A percentile compares a stretch with the other conserved stretches of the same genome.
These are phyloP conservation scores for Chiloscyllium punctatum DNA, from an alignment of 2,797 vertebrate genomes.

Conservation along the genomic window DNA sequence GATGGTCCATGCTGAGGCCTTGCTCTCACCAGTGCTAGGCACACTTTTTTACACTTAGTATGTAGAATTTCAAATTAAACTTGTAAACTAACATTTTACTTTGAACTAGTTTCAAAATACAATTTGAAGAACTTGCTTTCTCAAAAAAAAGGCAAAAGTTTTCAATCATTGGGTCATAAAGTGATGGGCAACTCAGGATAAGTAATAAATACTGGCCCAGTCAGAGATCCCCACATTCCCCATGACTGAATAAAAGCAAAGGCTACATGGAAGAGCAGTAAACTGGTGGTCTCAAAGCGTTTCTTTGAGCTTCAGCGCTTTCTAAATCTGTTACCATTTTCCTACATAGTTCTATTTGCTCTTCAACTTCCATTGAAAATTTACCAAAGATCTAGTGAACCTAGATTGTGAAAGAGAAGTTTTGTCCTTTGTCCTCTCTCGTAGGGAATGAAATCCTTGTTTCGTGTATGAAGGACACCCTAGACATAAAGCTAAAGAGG, in stretches of 20 bases:
- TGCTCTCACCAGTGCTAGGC: no score
- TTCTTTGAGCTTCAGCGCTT: not conserved
- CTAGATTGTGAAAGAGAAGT: not conserved
- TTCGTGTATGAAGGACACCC: not conserved
- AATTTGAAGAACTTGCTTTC: not conserved
- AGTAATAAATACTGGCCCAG: no score
- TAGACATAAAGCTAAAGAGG: not conserved
- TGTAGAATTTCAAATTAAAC: not conserved
- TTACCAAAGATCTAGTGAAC: not conserved
- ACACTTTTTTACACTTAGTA: no score
- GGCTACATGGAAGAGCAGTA: not conserved
- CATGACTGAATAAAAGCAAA: no score
- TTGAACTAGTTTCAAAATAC: not conserved
- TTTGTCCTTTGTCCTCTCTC: not conserved
- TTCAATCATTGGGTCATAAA: not conserved
- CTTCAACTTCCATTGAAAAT: not conserved
- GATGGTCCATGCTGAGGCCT: no score
- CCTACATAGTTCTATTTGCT: not conserved
- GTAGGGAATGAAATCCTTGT: not conserved
- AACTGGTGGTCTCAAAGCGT: not conserved
- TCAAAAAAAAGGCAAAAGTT: not conserved
- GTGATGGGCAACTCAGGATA: no score
- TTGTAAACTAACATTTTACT: no score
- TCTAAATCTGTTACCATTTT: not conserved
- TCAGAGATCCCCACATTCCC: no score